Conservation (phyloP, 30 jellyfish, hydroid and myxozoan genomes). For the Turritopsis dohrnii region DNA sequence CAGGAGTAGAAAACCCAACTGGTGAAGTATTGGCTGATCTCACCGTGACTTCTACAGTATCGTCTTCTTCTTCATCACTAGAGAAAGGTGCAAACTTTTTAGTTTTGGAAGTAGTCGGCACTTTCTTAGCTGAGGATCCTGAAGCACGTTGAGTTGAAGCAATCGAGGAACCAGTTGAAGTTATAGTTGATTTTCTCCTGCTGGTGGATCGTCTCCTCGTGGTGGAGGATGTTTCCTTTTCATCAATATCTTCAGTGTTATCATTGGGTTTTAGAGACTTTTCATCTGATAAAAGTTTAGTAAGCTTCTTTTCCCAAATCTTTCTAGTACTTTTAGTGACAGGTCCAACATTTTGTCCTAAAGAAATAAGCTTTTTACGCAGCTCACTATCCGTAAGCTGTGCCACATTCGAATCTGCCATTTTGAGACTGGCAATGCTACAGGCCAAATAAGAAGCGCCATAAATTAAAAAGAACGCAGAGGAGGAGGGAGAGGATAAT, state of each 20-base stretch:
- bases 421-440: constrained; percentile 34
- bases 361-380: constrained; percentile 49
- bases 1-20: constrained; percentile 17
- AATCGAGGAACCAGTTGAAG: neutral
- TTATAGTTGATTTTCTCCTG: neutral
- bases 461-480: neutral
- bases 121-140: neutral
- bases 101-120: neutral
- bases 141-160: neutral
- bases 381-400: constrained; percentile 63
- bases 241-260: neutral
- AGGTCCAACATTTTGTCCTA: constrained; percentile 76
- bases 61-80: constrained; percentile 70
- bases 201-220: neutral
- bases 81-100: constrained; percentile 65
- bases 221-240: neutral
- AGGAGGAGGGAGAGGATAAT: too few species aligned
- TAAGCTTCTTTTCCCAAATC: constrained; percentile 48
- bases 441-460: neutral
- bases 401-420: constrained; percentile 70
- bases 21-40: constrained; percentile 19
- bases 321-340: constrained; percentile 58
- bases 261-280: neutral
- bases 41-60: neutral
- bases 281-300: constrained; percentile 19